phyloP scores from a whole-genome alignment of 2,888 invertebrate genomes.

The Eupithecia exiguata region DNA sequence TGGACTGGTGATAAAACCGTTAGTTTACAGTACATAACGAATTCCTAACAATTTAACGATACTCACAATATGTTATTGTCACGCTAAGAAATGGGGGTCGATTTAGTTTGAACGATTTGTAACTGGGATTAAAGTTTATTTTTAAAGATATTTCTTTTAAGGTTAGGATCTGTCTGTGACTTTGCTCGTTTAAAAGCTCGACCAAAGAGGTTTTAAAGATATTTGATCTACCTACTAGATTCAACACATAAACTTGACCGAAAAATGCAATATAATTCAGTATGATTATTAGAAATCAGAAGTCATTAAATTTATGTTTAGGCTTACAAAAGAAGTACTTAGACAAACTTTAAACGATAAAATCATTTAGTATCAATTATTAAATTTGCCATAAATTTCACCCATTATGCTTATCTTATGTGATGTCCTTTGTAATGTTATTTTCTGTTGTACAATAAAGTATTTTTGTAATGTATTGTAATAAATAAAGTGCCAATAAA shows the following conservation, averaged over 20 bases:
- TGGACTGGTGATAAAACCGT: conserved; percentile 47
- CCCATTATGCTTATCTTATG: no score
- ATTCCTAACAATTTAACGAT: conserved; percentile 65
- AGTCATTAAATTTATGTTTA: no score
- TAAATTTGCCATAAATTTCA: no score
- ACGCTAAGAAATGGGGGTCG: conserved; percentile 61
- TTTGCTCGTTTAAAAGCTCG: not conserved
- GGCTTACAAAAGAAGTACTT: no score
- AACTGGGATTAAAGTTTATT: conserved; percentile 62
- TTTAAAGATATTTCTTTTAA: conserved; percentile 36
- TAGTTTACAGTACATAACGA: conserved; percentile 58
- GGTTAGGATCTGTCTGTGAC: not conserved
- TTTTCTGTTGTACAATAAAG: no score
- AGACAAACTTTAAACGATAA: no score
- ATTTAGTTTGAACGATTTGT: conserved; percentile 73
- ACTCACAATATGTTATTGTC: conserved; percentile 73
- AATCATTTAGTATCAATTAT: no score
- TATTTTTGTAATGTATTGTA: no score
- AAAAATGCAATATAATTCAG: no score
- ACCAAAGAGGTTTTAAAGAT: not conserved
- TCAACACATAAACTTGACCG: not conserved
- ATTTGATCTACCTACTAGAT: not conserved
- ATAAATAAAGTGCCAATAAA: no score
- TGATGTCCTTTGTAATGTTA: no score
- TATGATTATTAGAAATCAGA: no score